These are phyloP conservation scores for Eutrigla gurnardus DNA, from an alignment of 2,797 vertebrate species.

Conservation along the genomic window DNA sequence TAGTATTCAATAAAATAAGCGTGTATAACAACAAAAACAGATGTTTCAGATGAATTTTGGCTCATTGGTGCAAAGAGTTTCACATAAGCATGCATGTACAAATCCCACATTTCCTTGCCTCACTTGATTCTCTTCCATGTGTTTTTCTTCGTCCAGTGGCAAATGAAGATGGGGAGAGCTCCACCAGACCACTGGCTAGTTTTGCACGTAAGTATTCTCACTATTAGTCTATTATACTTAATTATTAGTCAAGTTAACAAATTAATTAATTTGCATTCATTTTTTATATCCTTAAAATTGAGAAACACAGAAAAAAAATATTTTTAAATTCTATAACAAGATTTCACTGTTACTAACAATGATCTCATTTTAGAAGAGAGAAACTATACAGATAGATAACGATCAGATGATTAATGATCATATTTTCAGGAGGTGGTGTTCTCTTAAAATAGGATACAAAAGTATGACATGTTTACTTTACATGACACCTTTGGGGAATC, in stretches of 20 bases:
- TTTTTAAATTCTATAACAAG: neutral
- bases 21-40: neutral
- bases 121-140: neutral
- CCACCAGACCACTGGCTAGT: conserved; percentile 86
- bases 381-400: neutral
- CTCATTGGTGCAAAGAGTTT: neutral
- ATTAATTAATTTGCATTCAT: conserved; percentile 21
- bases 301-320: neutral
- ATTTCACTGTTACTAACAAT: neutral
- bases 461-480: neutral
- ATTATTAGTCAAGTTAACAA: conserved; percentile 10
- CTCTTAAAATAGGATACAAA: neutral
- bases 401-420: neutral
- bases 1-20: neutral
- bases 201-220: conserved; percentile 88
- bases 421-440: neutral
- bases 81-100: neutral
- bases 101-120: neutral
- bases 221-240: neutral
- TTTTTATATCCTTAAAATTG: neutral
- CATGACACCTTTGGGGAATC: neutral
- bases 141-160: conserved; percentile 84
- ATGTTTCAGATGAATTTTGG: neutral
- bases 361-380: neutral
- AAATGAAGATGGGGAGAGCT: conserved; percentile 91